Conservation (phyloP, 2,797 vertebrate genomes). For the Phoebastria nigripes region DNA sequence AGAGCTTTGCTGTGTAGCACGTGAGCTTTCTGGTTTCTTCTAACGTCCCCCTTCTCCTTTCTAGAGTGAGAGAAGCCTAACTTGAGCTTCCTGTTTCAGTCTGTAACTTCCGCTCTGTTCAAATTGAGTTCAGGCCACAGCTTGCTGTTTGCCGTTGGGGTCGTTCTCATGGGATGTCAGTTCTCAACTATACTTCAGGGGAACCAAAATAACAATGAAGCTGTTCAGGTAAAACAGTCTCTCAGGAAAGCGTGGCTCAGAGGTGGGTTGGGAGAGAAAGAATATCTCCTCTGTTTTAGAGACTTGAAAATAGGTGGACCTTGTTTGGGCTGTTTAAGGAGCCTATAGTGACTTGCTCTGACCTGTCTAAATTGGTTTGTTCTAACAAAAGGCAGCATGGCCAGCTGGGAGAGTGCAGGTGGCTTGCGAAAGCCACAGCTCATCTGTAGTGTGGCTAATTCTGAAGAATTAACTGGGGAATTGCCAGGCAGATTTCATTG, state of each 20-base stretch:
- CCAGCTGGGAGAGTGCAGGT: background rate
- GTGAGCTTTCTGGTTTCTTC: conserved; percentile 29
- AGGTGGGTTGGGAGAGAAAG: background rate
- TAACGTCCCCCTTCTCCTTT: background rate
- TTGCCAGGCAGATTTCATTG: background rate
- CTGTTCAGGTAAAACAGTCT: conserved; percentile 52
- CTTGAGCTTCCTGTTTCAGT: conserved; percentile 52
- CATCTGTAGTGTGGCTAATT: background rate
- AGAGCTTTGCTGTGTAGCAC: background rate
- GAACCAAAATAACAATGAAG: conserved; percentile 31
- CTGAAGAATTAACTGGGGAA: background rate
- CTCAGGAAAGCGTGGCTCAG: background rate
- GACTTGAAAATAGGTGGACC: background rate
- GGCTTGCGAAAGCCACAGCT: background rate
- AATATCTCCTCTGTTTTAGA: background rate
- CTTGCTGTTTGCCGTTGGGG: background rate
- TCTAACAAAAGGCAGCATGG: background rate
- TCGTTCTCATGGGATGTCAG: background rate
- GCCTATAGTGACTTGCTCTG: background rate
- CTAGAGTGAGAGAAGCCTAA: conserved; percentile 23
- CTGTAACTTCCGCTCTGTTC: conserved; percentile 41
- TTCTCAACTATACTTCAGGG: conserved; percentile 7
- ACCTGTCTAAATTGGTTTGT: background rate
- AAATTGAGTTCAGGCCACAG: background rate
- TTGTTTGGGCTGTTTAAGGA: background rate